Conservation (phyloP, 2,797 vertebrate species). For the Poecilia gillii region DNA sequence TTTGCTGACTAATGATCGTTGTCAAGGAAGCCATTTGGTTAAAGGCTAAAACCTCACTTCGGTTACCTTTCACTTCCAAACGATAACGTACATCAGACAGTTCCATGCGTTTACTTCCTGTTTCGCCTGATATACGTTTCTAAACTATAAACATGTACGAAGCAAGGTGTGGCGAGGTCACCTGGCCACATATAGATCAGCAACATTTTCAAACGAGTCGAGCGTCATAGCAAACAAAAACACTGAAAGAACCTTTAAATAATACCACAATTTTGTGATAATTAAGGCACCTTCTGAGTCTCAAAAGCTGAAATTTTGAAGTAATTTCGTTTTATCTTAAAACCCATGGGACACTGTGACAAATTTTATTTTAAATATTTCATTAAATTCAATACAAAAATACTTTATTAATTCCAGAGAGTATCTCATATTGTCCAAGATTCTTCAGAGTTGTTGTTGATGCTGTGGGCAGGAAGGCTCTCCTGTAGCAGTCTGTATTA, state of each 20-base stretch:
- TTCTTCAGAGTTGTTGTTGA: background rate
- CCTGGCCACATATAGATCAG: background rate
- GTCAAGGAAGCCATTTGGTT: background rate
- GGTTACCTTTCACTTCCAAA: background rate
- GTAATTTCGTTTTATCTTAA: background rate
- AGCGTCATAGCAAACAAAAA: background rate
- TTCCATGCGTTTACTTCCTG: background rate
- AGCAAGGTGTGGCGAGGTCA: slow-evolving; percentile 15
- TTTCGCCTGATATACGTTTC: background rate
- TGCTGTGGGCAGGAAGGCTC: background rate
- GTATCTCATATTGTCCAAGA: background rate
- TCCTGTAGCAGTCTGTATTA: background rate
- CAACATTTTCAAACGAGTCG: background rate
- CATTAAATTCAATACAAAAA: background rate
- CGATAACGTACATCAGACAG: too few relatives aligned
- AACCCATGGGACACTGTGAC: background rate
- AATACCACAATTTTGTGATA: background rate
- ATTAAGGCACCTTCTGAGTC: background rate
- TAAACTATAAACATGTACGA: background rate
- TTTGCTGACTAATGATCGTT: slow-evolving; percentile 2
- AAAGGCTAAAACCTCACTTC: background rate
- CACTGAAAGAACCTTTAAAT: background rate
- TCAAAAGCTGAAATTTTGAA: background rate
- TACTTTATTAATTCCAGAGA: background rate
- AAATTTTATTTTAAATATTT: background rate